Percentiles rank a stretch among this genome's conserved stretches.
Conservation (phyloP, 2,888 invertebrate genomes). For the Drosophila mettleri region DNA sequence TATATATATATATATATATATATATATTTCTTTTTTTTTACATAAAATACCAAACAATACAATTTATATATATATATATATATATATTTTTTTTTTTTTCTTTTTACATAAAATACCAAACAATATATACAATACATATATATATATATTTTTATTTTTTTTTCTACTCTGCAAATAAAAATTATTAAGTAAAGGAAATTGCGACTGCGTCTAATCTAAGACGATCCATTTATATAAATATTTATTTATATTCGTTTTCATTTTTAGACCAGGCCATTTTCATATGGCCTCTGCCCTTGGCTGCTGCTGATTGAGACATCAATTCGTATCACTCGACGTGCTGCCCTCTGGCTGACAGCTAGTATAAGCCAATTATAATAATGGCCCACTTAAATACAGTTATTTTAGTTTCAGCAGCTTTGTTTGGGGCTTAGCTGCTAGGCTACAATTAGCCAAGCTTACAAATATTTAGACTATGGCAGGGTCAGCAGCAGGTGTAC, state of each 20-base stretch:
- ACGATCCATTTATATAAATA: no score
- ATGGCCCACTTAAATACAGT: conserved; percentile 33
- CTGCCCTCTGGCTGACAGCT: conserved; percentile 1
- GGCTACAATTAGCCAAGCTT: conserved; percentile 55
- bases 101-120: no score
- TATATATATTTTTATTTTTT: no score
- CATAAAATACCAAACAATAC: no score
- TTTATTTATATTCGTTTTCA: not conserved
- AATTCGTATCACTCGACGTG: not conserved
- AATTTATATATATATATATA: no score
- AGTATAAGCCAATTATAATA: conserved; percentile 29
- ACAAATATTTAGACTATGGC: conserved; percentile 28
- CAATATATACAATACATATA: no score
- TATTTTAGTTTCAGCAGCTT: conserved; percentile 2
- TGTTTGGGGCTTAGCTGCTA: conserved; percentile 1
- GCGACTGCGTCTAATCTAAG: no score
- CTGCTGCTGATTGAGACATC: not conserved
- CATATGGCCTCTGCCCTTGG: not conserved
- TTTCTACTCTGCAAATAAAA: no score
- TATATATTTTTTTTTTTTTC: no score
- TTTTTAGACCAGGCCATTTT: not conserved
- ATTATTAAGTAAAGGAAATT: no score
- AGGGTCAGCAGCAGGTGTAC: not conserved
- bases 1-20: no score
- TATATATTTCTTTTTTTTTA: no score